Evolutionary conservation across 2,888 invertebrate genomes (phyloP).

Genomic region (Hirtodrosophila histrioides): DNA sequence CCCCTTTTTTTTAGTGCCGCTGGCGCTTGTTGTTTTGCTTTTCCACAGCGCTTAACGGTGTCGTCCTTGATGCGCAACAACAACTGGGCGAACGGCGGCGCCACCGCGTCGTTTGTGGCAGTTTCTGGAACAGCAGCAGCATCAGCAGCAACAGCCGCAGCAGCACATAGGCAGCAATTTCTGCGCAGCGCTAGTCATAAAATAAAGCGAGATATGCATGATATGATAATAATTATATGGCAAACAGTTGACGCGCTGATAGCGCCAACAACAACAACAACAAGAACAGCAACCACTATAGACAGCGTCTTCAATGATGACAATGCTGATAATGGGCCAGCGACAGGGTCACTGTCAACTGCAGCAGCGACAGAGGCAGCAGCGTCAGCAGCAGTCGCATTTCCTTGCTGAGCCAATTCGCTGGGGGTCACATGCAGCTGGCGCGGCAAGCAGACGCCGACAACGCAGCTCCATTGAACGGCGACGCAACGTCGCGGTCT

Average conservation of each 20-base stretch:
- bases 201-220: conserved; percentile 48
- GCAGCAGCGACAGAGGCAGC: conserved; percentile 16
- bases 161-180: conserved; percentile 49
- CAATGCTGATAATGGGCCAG: conserved; percentile 56
- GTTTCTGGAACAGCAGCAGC: conserved; percentile 46
- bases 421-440: conserved; percentile 66
- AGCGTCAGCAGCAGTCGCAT: conserved; percentile 36
- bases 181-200: conserved; percentile 42
- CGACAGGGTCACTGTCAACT: conserved; percentile 38
- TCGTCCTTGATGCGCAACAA: conserved; percentile 61
- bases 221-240: conserved; percentile 74
- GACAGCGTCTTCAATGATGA: conserved; percentile 41
- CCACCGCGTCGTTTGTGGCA: conserved; percentile 30
- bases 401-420: conserved; percentile 57
- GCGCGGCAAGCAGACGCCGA: conserved; percentile 52
- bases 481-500: conserved; percentile 3
- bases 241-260: conserved; percentile 32
- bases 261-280: conserved; percentile 28
- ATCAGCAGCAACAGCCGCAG: no score
- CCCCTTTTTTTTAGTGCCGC: conserved; percentile 56
- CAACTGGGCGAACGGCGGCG: conserved; percentile 20
- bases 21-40: conserved; percentile 12
- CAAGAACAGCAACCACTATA: conserved; percentile 20
- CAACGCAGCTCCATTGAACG: conserved; percentile 6
- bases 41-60: conserved; percentile 58